A percentile compares a stretch with the other conserved stretches of the same genome.
phyloP scores from a whole-genome alignment of 1,140 invertebrate genomes.

The Acromyrmex heyeri region DNA sequence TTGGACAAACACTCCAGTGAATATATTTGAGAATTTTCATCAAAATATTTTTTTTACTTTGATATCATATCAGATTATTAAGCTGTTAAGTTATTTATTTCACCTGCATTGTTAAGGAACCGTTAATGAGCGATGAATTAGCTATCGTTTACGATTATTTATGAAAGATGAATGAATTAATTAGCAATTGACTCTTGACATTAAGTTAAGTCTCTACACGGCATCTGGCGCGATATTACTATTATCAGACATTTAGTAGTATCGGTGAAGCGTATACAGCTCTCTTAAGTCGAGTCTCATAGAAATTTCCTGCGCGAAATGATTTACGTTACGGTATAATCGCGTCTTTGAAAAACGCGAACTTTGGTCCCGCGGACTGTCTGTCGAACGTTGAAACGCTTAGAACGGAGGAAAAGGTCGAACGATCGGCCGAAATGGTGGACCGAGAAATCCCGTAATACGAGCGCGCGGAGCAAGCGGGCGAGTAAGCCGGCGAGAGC shows the following conservation, averaged over 20 bases:
- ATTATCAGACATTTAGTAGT: background rate
- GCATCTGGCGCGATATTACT: background rate
- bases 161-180: background rate
- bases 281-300: background rate
- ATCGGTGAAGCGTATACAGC: background rate
- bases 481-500: constrained; percentile 53
- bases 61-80: background rate
- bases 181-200: background rate
- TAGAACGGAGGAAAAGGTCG: background rate
- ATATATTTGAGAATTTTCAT: background rate
- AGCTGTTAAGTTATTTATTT: background rate
- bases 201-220: background rate
- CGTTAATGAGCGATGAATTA: background rate
- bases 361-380: constrained; percentile 37
- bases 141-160: background rate
- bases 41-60: background rate
- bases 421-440: background rate
- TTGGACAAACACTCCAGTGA: background rate
- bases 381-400: constrained; percentile 32
- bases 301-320: constrained; percentile 3
- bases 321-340: constrained; percentile 25
- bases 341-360: constrained; percentile 18
- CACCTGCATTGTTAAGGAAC: background rate
- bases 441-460: constrained; percentile 32
- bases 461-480: constrained; percentile 47